phyloP scores from a whole-genome alignment of 2,888 invertebrate genomes.

The Empis livida region DNA sequence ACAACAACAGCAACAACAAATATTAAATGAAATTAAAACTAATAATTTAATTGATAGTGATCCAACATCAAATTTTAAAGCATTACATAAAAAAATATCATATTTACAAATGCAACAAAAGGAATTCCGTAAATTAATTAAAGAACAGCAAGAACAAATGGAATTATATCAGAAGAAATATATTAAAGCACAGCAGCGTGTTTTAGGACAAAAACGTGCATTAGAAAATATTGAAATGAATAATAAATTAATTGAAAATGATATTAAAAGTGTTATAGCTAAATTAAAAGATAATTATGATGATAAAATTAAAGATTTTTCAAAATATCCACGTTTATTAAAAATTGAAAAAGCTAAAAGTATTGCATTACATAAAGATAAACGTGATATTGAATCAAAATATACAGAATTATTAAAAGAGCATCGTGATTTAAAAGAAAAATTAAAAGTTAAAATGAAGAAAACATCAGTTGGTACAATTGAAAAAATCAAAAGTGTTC shows the following conservation, averaged over 20 bases:
- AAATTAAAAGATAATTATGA: slow-evolving; percentile 26
- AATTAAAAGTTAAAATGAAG: slow-evolving; percentile 26
- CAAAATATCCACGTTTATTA: slow-evolving; percentile 25
- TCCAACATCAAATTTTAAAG: slow-evolving; percentile 2
- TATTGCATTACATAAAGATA: slow-evolving; percentile 25
- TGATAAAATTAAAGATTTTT: slow-evolving; percentile 24
- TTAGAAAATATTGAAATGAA: slow-evolving; percentile 27
- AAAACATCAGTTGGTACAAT: slow-evolving; percentile 20
- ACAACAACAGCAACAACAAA: too few relatives aligned
- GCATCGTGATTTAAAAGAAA: slow-evolving; percentile 19
- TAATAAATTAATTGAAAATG: slow-evolving; percentile 27
- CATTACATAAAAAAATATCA: slow-evolving; percentile 5
- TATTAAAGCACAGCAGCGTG: slow-evolving; percentile 27
- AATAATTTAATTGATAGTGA: background rate
- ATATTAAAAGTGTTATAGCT: slow-evolving; percentile 25
- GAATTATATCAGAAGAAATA: slow-evolving; percentile 28
- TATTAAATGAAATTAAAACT: too few relatives aligned
- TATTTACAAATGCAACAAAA: slow-evolving; percentile 25
- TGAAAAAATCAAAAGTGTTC: slow-evolving; percentile 23
- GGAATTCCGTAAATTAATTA: slow-evolving; percentile 27
- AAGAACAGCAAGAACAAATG: slow-evolving; percentile 26
- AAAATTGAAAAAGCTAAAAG: slow-evolving; percentile 26
- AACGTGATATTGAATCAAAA: slow-evolving; percentile 22
- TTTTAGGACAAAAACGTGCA: slow-evolving; percentile 29
- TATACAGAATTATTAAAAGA: slow-evolving; percentile 21